phyloP scores from a whole-genome alignment of 2,888 invertebrate genomes.

The Plusia festucae region DNA sequence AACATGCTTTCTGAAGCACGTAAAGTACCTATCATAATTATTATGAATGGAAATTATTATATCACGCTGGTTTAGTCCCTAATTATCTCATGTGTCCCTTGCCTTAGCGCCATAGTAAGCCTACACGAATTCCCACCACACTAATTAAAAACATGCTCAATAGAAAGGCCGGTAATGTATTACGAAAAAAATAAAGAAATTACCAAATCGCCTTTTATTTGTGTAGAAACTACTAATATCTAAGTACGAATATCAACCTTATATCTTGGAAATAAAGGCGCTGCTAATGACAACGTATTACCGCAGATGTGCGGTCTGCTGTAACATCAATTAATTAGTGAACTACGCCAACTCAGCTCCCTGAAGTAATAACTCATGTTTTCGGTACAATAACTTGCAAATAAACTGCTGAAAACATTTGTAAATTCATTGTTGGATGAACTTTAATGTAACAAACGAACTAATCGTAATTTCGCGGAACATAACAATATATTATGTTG shows the following conservation, averaged over 20 bases:
- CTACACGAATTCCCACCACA: no score
- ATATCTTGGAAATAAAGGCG: not conserved
- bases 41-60: no score
- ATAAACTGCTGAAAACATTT: slow-evolving; percentile 7
- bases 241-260: not conserved
- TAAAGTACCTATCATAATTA: no score
- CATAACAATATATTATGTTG: not conserved
- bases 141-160: no score
- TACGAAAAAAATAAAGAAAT: no score
- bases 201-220: no score
- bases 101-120: no score
- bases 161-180: no score
- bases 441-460: slow-evolving; percentile 6
- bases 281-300: not conserved
- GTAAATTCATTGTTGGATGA: slow-evolving; percentile 15
- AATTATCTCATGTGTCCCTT: no score
- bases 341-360: not conserved
- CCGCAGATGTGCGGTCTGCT: not conserved
- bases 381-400: not conserved
- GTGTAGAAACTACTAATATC: no score
- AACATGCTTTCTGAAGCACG: no score
- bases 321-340: not conserved
- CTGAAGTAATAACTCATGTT: slow-evolving; percentile 1
- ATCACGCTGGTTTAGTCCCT: no score
- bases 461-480: not conserved